Evolutionary conservation across 2,888 invertebrate species (phyloP).

Genomic region (Sphaerophoria taeniata): DNA sequence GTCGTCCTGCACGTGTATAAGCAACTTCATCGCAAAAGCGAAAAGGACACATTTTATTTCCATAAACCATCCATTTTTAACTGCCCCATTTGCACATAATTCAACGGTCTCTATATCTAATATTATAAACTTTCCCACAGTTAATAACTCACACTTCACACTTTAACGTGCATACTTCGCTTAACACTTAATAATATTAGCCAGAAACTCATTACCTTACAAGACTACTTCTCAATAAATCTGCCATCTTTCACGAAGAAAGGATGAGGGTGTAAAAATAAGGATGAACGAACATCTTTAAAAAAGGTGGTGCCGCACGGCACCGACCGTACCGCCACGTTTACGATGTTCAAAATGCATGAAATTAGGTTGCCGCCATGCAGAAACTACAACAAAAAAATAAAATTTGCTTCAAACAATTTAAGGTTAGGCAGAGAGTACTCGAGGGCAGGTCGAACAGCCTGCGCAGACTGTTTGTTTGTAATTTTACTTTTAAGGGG

Average conservation of each 20-base stretch:
- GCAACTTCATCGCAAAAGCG: slow-evolving; percentile 11
- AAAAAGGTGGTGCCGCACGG: not conserved
- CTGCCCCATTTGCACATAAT: slow-evolving; percentile 25
- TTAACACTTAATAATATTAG: slow-evolving; percentile 62
- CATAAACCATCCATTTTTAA: slow-evolving; percentile 38
- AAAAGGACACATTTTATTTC: slow-evolving; percentile 43
- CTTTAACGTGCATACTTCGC: slow-evolving; percentile 19
- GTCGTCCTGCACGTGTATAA: slow-evolving; percentile 21
- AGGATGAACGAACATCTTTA: slow-evolving; percentile 6
- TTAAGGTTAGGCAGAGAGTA: slow-evolving; percentile 64
- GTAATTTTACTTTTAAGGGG: not conserved
- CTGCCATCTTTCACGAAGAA: slow-evolving; percentile 39
- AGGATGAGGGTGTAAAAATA: slow-evolving; percentile 9
- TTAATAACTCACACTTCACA: slow-evolving; percentile 49
- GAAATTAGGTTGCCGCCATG: slow-evolving; percentile 77
- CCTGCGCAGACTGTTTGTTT: slow-evolving; percentile 19
- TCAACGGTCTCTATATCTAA: not conserved
- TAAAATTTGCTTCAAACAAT: slow-evolving; percentile 64
- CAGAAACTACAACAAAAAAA: slow-evolving; percentile 63
- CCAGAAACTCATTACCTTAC: slow-evolving; percentile 61
- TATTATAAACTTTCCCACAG: slow-evolving; percentile 53
- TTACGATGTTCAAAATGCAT: slow-evolving; percentile 80
- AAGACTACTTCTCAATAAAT: slow-evolving; percentile 60
- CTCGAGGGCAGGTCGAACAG: slow-evolving; percentile 20
- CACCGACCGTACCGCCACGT: slow-evolving; percentile 68